Evolutionary conservation across 2,113 vertebrate species (phyloP), one percentile per base, ranked within the genome.

Genomic region (Laterallus jamaicensis): DNA sequence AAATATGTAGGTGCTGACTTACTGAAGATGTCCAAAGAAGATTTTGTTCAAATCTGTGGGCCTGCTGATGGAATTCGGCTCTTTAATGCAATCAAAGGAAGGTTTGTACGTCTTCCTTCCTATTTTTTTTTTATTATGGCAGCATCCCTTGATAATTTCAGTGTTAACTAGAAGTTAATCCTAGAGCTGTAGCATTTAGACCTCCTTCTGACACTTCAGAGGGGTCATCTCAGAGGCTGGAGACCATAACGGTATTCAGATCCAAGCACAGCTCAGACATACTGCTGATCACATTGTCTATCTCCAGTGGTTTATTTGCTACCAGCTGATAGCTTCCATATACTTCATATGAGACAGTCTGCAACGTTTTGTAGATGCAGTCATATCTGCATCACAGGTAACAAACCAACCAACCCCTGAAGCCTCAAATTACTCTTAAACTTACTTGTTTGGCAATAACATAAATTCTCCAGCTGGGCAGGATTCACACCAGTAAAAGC

Each of bases 11-110:
- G 99, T 96, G 98, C 98, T 18, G 99, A 99, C 96, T 98, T 99
- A 95, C 90, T 99, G 96, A 99, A 99, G 96, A 99, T 99, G 99
- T 98, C 98, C 94, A 98, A 98, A 92, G 99, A 99, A 26, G 99
- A 99, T 78, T 97, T 99, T 97, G 98, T 99, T 93, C 99, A 99
- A 98, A 98, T 99, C 93, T 99, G 99, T 92, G 99, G 99, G 22
- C 99, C 99, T 39, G 99, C 99, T 49, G 99, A 99, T 55, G 99
- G 99, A 49, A 99, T 99, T 96, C 98, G 99, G 42, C 99, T 99
- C 89, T 99, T 99, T 86, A 99, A 99, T 69, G 98, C 98, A 49
- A 98, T 99, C 97, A 99, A 99, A 97, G 99, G 99, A 98, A 98
- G 99, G 99, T 99, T 84, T 78, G 98, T 98, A 82, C 67, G 26